These are phyloP conservation scores for Atherinomorus stipes DNA, from an alignment of 2,113 vertebrate species.

Conservation along the genomic window DNA sequence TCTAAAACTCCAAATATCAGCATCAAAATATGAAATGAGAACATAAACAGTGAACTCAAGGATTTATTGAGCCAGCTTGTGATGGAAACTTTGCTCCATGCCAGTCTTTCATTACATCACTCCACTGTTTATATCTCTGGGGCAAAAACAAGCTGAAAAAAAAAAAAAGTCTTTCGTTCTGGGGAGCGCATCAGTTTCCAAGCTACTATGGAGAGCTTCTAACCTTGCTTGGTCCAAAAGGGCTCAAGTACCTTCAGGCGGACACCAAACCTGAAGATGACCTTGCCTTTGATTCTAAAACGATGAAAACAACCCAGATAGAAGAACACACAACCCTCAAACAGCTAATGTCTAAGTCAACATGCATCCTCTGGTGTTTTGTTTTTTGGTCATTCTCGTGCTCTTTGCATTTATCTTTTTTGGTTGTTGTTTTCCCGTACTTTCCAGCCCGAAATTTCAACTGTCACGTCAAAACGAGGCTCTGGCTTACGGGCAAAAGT, in stretches of 20 bases:
- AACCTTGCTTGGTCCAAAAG: not conserved
- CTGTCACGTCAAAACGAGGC: not conserved
- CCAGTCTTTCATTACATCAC: no score
- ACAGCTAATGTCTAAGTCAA: not conserved
- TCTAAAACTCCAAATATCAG: no score
- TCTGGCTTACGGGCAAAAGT: not conserved
- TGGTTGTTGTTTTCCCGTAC: not conserved
- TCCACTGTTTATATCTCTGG: no score
- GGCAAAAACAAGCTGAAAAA: not conserved
- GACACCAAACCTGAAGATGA: not conserved
- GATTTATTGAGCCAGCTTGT: no score
- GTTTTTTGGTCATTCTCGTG: not conserved
- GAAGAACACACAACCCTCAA: not conserved
- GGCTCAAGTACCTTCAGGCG: not conserved
- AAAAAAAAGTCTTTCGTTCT: not conserved
- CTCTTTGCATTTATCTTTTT: not conserved
- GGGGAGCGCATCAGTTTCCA: not conserved
- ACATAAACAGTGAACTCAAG: no score
- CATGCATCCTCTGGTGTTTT: not conserved
- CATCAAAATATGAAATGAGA: no score
- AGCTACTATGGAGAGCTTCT: not conserved
- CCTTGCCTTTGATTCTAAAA: not conserved
- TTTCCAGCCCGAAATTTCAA: conserved; percentile 13
- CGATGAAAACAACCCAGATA: not conserved
- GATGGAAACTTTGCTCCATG: no score